phyloP scores from a whole-genome alignment of 1,140 invertebrate species.

The Trialeurodes vaporariorum region DNA sequence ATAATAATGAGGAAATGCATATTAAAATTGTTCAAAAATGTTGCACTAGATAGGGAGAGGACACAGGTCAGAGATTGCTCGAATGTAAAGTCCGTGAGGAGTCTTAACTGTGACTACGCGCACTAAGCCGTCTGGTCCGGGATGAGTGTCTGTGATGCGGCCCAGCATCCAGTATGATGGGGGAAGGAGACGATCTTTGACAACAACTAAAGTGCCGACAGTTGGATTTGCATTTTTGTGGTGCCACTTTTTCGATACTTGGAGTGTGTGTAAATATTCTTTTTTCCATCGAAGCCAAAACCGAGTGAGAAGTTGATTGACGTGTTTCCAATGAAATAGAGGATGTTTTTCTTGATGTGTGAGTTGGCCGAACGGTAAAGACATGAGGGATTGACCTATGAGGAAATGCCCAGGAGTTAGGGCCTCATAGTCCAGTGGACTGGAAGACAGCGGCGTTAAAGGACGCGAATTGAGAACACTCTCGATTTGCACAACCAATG shows the following conservation, averaged over 20 bases:
- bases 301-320: slow-evolving; percentile 22
- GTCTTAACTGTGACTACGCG: slow-evolving; percentile 27
- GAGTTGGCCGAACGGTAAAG: slow-evolving; percentile 28
- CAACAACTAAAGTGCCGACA: slow-evolving; percentile 29
- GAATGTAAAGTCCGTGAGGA: slow-evolving; percentile 22
- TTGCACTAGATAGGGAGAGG: too few species aligned
- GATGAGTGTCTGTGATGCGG: slow-evolving; percentile 25
- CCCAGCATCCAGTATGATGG: too few species aligned
- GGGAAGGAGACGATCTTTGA: slow-evolving; percentile 30
- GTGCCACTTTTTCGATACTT: slow-evolving; percentile 25
- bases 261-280: slow-evolving; percentile 29
- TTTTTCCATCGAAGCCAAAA: slow-evolving; percentile 29
- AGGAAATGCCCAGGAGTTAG: slow-evolving; percentile 28
- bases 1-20: too few species aligned
- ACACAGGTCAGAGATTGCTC: slow-evolving; percentile 23
- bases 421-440: slow-evolving; percentile 22
- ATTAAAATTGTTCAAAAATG: too few species aligned
- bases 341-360: slow-evolving; percentile 19
- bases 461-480: slow-evolving; percentile 21
- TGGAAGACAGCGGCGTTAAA: slow-evolving; percentile 17
- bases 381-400: slow-evolving; percentile 25
- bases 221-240: too few species aligned
- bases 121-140: slow-evolving; percentile 28
- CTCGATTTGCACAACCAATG: slow-evolving; percentile 25
- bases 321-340: slow-evolving; percentile 21